Percentiles rank a stretch among this genome's conserved stretches.
These are phyloP conservation scores for Sinocyclocheilus maitianheensis DNA, from an alignment of 2,113 vertebrate species.

Conservation along the genomic window DNA sequence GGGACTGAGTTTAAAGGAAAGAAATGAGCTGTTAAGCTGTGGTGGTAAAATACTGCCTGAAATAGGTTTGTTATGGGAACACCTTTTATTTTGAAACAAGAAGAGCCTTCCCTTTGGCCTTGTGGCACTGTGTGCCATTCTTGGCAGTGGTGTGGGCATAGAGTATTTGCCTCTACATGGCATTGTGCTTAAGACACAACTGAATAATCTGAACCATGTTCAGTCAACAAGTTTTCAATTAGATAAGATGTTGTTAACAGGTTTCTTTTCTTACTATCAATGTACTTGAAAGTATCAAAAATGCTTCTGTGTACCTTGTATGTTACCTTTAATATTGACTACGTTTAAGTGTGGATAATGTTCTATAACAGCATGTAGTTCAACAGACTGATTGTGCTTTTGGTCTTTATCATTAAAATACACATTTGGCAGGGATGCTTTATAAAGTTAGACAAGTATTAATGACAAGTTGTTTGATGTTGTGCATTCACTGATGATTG, in stretches of 20 bases:
- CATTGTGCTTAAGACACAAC: conserved; percentile 95
- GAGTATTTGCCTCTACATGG: conserved; percentile 95
- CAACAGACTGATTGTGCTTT: neutral
- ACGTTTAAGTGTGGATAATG: neutral
- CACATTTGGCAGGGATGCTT: conserved; percentile 3
- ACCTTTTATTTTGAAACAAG: conserved; percentile 77
- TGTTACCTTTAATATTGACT: neutral
- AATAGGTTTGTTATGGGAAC: conserved; percentile 71
- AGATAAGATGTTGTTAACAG: conserved; percentile 7
- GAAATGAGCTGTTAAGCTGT: conserved; percentile 55
- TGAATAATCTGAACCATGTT: conserved; percentile 99
- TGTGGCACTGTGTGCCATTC: conserved; percentile 89
- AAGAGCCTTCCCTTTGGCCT: conserved; percentile 87
- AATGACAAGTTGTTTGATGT: neutral
- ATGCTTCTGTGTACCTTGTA: neutral
- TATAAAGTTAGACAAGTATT: conserved; percentile 23
- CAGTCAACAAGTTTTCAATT: conserved; percentile 85
- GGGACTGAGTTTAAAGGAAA: conserved; percentile 19
- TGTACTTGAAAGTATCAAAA: neutral
- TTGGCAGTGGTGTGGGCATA: conserved; percentile 85
- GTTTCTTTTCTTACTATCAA: neutral
- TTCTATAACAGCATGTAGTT: neutral
- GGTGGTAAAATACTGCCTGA: conserved; percentile 88
- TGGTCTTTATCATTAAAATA: neutral
- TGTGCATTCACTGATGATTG: neutral